Base-by-base conservation (phyloP, 2,797 vertebrate genomes). In the Neoniphon sammara region DNA sequence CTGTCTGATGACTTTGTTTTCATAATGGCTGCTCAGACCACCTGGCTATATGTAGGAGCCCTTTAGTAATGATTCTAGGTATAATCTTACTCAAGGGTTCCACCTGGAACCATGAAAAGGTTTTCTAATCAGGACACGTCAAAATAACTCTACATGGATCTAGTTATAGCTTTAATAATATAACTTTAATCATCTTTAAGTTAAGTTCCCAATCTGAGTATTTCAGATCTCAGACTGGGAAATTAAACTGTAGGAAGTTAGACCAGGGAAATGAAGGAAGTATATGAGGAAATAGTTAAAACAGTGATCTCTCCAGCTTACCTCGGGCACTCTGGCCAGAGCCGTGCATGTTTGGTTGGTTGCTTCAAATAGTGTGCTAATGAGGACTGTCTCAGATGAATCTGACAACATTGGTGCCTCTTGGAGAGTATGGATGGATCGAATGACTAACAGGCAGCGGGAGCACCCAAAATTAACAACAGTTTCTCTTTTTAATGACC, bases 401-500 rank as follows among this genome's bases (percentile, higher is more conserved):
- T 9, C 47, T 55, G 18, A 73, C 47, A 20, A 56, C 53, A 60
- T 30, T 17, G 21, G 57, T 42, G 58, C 49, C 66, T 56, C 62
- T 50, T 52, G 17, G 39, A 66, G n/a, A 17, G 3, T 14, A 8
- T 60, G 4, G 17, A 56, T 46, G 7, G 8, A 55, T 14, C 11
- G 4, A 42, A 73, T 23, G 66, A 78, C 30, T 68, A 31, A 7
- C 36, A 17, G 46, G 64, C 27, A 1, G 61, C n/a, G 17, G 30
- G 30, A 34, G 7, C 18, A 7, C 44, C 58, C 36, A 39, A 39
- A 39, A 39, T 39, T 39, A 39, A 39, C 36, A 39, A 39, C 15
- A 17, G 11, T 42, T 57, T 71, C 21, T 59, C 25, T 81, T 77
- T 83, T 84, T 72, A 81, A 80, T 72, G 36, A 66, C 53, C 57